These are phyloP conservation scores for Mallotus villosus DNA, from an alignment of 2,797 vertebrate species.

Conservation along the genomic window DNA sequence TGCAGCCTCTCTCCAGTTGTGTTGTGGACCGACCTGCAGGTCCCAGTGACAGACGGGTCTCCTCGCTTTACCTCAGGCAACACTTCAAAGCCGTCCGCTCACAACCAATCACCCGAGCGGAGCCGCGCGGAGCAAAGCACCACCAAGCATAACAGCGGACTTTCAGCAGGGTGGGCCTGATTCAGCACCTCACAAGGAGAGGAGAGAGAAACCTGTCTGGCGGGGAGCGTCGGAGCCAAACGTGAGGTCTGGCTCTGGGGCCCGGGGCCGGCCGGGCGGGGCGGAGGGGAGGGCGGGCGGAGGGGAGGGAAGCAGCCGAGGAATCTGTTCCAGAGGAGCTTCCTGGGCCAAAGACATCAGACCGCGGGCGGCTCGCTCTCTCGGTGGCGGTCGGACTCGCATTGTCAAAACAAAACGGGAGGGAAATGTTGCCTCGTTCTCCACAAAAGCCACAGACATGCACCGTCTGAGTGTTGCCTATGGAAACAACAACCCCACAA, in stretches of 20 bases:
- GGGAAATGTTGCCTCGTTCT: constrained; percentile 9
- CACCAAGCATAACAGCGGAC: constrained; percentile 41
- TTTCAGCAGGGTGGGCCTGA: constrained; percentile 39
- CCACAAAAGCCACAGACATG: constrained; percentile 10
- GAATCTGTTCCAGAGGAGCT: not conserved
- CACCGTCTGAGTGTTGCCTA: constrained; percentile 4
- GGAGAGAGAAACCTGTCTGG: constrained; percentile 25
- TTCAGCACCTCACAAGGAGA: constrained; percentile 32
- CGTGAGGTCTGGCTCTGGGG: constrained; percentile 2
- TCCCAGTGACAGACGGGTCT: constrained; percentile 32
- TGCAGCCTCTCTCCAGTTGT: constrained; percentile 8
- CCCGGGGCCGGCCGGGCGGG: not conserved
- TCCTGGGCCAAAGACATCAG: constrained; percentile 13
- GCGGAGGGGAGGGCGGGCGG: not conserved
- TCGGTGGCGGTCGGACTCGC: not conserved
- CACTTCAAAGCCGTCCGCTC: constrained; percentile 38
- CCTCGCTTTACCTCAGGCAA: constrained; percentile 31
- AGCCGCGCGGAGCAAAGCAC: constrained; percentile 26
- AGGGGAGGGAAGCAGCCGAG: constrained; percentile 8
- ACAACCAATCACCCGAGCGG: constrained; percentile 40
- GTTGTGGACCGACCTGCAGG: not conserved
- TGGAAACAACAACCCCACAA: not conserved
- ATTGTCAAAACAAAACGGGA: not conserved
- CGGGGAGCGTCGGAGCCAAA: constrained; percentile 11
- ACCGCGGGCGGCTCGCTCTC: not conserved